A percentile compares a stretch with the other conserved stretches of the same genome.
Evolutionary conservation across 2,888 invertebrate genomes (phyloP).

Genomic region (Machimus rusticus): DNA sequence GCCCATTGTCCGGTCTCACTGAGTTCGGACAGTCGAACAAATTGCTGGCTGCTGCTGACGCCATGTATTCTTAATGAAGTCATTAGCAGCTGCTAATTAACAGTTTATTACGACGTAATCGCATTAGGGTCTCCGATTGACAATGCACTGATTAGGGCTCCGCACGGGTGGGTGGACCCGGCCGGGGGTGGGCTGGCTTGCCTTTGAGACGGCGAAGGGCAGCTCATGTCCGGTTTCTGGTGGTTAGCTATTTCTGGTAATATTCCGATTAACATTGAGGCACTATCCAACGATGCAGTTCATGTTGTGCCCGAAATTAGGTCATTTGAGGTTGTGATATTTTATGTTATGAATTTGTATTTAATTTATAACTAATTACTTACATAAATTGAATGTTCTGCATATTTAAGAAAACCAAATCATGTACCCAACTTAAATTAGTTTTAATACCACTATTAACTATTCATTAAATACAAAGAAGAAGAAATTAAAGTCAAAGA

Average conservation of each 20-base stretch:
- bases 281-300: neutral
- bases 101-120: neutral
- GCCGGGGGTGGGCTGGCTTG: neutral
- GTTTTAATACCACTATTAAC: neutral
- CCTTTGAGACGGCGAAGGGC: neutral
- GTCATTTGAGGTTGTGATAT: neutral
- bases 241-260: neutral
- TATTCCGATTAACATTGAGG: neutral
- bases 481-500: no score
- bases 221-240: neutral
- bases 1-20: neutral
- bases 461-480: no score
- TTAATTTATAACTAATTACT: neutral
- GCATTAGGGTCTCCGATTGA: neutral
- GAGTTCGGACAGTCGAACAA: neutral
- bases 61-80: neutral
- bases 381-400: neutral
- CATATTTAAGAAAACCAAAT: neutral
- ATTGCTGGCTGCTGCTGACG: neutral
- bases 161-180: neutral
- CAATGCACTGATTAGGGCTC: neutral
- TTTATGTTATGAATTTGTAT: neutral
- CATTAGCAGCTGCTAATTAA: neutral
- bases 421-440: neutral
- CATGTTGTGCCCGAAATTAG: neutral